Percentiles rank a stretch among this genome's conserved stretches.
Evolutionary conservation across 1,140 invertebrate species (phyloP).

Genomic region (Aphidius ervi): DNA sequence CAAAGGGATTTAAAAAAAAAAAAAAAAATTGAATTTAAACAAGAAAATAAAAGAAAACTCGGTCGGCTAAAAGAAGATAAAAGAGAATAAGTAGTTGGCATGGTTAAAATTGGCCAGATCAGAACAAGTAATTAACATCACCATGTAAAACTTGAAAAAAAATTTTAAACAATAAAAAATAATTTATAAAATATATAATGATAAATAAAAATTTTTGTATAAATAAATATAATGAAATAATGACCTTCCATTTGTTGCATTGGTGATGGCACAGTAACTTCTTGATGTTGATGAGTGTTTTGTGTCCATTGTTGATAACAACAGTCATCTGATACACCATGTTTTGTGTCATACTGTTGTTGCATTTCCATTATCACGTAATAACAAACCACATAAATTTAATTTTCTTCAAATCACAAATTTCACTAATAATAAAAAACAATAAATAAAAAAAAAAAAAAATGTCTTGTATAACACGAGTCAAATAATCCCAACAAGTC

Average conservation of each 20-base stretch:
- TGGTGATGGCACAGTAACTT: slow-evolving; percentile 39
- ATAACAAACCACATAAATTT: slow-evolving; percentile 12
- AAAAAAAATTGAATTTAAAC: no score
- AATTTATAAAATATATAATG: no score
- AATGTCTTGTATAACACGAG: slow-evolving; percentile 10
- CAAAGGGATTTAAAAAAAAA: no score
- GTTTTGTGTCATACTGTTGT: slow-evolving; percentile 36
- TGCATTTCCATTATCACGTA: slow-evolving; percentile 26
- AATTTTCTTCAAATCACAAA: background rate
- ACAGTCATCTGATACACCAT: slow-evolving; percentile 33
- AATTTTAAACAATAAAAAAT: no score
- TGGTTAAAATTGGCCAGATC: slow-evolving; percentile 31
- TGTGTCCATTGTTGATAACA: slow-evolving; percentile 42
- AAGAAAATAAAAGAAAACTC: slow-evolving; percentile 27
- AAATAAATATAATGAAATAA: no score
- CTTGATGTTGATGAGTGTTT: slow-evolving; percentile 27
- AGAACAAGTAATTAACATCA: background rate
- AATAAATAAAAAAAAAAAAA: slow-evolving; percentile 9
- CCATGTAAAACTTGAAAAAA: background rate
- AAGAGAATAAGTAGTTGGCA: slow-evolving; percentile 16
- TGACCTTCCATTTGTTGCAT: slow-evolving; percentile 53
- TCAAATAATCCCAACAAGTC: slow-evolving; percentile 8
- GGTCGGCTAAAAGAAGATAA: slow-evolving; percentile 29
- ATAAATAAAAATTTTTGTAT: no score
- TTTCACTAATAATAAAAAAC: slow-evolving; percentile 5